A percentile compares a stretch with the other conserved stretches of the same genome.
Conservation (phyloP, 2,888 invertebrate genomes). For the Polydesmus complanatus region DNA sequence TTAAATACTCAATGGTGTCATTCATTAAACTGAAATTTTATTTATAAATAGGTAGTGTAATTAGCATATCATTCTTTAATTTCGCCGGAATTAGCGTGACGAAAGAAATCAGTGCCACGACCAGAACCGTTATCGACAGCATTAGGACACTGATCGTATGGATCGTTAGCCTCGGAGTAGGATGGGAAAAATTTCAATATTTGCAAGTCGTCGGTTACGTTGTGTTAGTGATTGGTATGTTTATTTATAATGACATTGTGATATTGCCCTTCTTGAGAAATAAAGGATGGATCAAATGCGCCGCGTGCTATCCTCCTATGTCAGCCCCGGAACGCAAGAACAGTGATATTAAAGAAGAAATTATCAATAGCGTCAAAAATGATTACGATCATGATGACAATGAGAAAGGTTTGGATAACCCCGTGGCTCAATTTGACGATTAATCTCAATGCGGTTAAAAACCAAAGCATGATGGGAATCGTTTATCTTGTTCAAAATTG, state of each 20-base stretch:
- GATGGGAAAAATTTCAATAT: constrained; percentile 67
- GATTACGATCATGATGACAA: not conserved
- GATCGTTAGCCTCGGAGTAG: constrained; percentile 57
- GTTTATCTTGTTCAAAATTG: no score
- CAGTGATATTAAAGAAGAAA: not conserved
- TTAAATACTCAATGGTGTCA: not conserved
- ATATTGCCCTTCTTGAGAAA: constrained; percentile 24
- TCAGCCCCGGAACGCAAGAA: not conserved
- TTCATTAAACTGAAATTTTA: not conserved
- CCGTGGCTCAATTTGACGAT: not conserved
- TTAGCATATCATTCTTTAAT: constrained; percentile 86
- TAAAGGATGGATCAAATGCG: constrained; percentile 4
- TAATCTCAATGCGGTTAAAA: no score
- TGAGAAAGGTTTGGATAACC: not conserved
- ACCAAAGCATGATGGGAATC: no score
- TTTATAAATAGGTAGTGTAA: constrained; percentile 48
- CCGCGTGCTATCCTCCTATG: not conserved
- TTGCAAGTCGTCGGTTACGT: constrained; percentile 64
- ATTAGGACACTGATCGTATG: constrained; percentile 83
- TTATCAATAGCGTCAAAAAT: no score
- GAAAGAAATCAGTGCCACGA: constrained; percentile 83
- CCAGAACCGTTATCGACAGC: constrained; percentile 76
- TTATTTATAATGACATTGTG: constrained; percentile 53
- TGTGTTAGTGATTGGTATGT: constrained; percentile 63
- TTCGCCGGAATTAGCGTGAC: constrained; percentile 83